Conservation (phyloP, 2,888 invertebrate genomes). For the Tuberolachnus salignus region DNA sequence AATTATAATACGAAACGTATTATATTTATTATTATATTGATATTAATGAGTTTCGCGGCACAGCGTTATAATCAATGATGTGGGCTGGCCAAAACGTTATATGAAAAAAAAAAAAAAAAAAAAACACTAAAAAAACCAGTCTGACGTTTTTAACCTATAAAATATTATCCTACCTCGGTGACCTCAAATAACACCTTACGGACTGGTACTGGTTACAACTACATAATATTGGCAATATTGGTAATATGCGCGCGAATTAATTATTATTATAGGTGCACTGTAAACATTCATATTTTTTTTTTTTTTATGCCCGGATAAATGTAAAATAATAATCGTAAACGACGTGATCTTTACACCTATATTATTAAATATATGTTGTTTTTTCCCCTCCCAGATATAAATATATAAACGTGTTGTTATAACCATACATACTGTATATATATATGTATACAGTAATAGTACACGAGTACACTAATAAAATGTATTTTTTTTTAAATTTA, state of each 20-base stretch:
- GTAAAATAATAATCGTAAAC: neutral
- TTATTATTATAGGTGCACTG: neutral
- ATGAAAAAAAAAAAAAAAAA: too few species aligned
- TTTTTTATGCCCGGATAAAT: neutral
- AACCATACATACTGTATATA: neutral
- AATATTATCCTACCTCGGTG: neutral
- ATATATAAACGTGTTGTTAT: neutral
- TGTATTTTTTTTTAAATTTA: too few species aligned
- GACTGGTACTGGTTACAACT: slow-evolving; percentile 35
- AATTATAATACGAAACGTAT: slow-evolving; percentile 2
- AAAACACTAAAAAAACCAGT: slow-evolving; percentile 31
- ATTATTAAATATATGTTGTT: neutral
- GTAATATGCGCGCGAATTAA: slow-evolving; percentile 27
- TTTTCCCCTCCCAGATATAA: neutral
- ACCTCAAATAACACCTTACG: slow-evolving; percentile 41
- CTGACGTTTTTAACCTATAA: slow-evolving; percentile 27
- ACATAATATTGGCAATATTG: neutral
- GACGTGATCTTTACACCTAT: slow-evolving; percentile 8
- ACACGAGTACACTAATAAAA: neutral
- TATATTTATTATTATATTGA: slow-evolving; percentile 14
- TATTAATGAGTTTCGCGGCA: slow-evolving; percentile 33
- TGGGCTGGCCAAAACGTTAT: slow-evolving; percentile 10
- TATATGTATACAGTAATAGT: neutral
- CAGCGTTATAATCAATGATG: slow-evolving; percentile 20
- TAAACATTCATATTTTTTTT: neutral